A percentile compares a stretch with the other conserved stretches of the same genome.
Conservation (phyloP, 37 sponge, comb jelly and placozoan genomes). For the Corticium candelabrum region DNA sequence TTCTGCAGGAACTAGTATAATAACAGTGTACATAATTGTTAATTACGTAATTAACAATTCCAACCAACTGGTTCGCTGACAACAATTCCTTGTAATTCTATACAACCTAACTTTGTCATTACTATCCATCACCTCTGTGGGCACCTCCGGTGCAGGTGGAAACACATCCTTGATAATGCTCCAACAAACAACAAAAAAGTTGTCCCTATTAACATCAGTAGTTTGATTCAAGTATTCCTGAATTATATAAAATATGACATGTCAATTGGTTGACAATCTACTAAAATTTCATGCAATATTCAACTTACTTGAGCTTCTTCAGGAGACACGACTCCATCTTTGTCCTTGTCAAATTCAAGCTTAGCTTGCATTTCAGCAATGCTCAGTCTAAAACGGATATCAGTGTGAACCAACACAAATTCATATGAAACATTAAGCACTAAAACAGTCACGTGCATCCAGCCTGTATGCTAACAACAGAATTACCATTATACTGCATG, state of each 20-base stretch:
- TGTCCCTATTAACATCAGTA: neutral
- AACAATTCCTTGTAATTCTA: too few relatives aligned
- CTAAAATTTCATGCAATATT: slow-evolving; percentile 25
- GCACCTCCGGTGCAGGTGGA: neutral
- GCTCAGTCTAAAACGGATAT: neutral
- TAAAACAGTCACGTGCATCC: too few relatives aligned
- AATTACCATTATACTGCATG: slow-evolving; percentile 44
- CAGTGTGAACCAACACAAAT: too few relatives aligned
- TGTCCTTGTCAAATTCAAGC: slow-evolving; percentile 54
- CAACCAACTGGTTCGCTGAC: too few relatives aligned
- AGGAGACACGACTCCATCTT: slow-evolving; percentile 42
- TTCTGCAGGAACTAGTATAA: too few relatives aligned
- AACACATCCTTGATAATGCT: neutral
- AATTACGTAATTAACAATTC: too few relatives aligned
- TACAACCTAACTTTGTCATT: too few relatives aligned
- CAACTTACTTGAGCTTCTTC: slow-evolving; percentile 29
- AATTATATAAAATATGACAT: neutral
- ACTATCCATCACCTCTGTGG: too few relatives aligned
- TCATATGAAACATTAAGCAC: too few relatives aligned
- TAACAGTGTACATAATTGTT: too few relatives aligned
- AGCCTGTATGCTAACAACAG: slow-evolving; percentile 27
- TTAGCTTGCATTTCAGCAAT: slow-evolving; percentile 37
- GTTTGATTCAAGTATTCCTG: neutral
- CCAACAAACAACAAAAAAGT: neutral
- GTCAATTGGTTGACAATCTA: slow-evolving; percentile 10